These are phyloP conservation scores for Paramormyrops kingsleyae DNA, from an alignment of 2,113 vertebrate genomes.

Conservation along the genomic window DNA sequence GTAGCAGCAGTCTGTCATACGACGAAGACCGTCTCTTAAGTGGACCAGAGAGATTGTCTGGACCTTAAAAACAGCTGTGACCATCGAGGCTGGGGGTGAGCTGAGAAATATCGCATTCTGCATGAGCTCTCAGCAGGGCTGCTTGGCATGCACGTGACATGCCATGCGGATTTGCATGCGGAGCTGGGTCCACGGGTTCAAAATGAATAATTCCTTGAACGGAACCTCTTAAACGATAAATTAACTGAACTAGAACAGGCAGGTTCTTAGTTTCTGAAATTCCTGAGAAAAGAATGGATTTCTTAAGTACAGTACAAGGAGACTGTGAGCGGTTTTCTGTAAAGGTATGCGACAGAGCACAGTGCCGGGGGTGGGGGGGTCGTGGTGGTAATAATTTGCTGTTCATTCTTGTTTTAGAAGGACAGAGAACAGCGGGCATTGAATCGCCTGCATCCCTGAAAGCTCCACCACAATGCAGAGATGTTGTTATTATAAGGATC, in stretches of 20 bases:
- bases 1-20: background rate
- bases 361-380: background rate
- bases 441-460: background rate
- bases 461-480: background rate
- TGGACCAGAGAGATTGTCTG: background rate
- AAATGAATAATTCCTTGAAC: constrained; percentile 44
- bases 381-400: background rate
- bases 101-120: background rate
- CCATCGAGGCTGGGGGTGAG: background rate
- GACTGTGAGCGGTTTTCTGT: constrained; percentile 35
- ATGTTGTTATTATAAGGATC: background rate
- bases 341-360: background rate
- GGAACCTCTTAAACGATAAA: constrained; percentile 45
- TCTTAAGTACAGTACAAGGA: constrained; percentile 31
- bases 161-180: background rate
- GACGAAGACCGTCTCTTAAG: background rate
- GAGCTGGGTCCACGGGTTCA: constrained; percentile 26
- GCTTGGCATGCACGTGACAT: background rate
- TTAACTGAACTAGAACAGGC: constrained; percentile 51
- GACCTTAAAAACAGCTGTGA: background rate
- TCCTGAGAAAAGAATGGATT: constrained; percentile 46
- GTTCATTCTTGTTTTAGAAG: constrained; percentile 6
- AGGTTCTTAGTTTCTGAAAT: constrained; percentile 46
- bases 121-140: background rate
- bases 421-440: background rate